A percentile compares a stretch with the other conserved stretches of the same genome.
These are phyloP conservation scores for Agriopis marginaria DNA, from an alignment of 2,888 invertebrate genomes.

Conservation along the genomic window DNA sequence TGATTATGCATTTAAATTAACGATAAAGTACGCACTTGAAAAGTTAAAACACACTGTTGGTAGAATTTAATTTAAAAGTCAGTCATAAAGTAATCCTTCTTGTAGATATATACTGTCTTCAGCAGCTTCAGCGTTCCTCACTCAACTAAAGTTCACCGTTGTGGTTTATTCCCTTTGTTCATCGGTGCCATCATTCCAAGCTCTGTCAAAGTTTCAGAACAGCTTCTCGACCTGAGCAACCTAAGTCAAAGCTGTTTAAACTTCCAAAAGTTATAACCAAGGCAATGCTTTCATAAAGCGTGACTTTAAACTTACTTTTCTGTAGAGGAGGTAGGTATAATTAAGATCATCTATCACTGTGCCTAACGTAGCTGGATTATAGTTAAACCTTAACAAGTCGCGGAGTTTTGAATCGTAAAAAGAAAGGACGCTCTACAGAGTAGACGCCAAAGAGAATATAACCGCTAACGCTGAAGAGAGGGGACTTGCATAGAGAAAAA, in stretches of 20 bases:
- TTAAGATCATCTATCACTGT: background rate
- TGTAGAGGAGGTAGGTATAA: background rate
- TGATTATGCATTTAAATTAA: too few species aligned
- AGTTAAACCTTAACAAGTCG: background rate
- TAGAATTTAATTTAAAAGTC: background rate
- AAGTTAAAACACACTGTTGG: background rate
- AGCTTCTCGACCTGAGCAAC: background rate
- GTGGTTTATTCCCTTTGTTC: slow-evolving; percentile 2
- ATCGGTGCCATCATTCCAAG: background rate
- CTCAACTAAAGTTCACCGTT: background rate
- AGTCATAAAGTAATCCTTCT: background rate
- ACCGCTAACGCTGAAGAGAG: too few species aligned
- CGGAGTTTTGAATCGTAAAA: background rate
- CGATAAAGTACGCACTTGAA: too few species aligned
- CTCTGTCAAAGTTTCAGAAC: slow-evolving; percentile 10
- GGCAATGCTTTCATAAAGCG: slow-evolving; percentile 7
- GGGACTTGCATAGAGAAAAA: too few species aligned
- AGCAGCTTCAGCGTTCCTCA: background rate
- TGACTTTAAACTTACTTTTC: background rate
- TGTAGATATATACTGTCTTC: background rate
- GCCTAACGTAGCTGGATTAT: background rate
- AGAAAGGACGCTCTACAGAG: background rate
- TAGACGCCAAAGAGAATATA: too few species aligned
- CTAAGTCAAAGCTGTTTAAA: slow-evolving; percentile 2
- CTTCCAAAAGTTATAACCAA: slow-evolving; percentile 6